Base-by-base conservation (phyloP, 2,797 vertebrate species). In the Falco peregrinus region DNA sequence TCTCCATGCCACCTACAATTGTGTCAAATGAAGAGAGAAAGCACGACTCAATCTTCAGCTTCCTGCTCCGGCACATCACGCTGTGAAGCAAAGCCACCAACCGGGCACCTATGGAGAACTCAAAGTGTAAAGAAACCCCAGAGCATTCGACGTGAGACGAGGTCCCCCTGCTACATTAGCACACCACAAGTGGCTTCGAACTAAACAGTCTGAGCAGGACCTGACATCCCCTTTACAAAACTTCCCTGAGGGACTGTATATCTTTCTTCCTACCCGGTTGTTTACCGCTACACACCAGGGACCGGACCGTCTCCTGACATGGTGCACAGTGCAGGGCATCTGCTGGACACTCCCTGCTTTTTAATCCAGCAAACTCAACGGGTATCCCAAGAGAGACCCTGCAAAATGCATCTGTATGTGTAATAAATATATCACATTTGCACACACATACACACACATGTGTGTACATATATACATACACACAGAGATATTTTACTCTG, bases 11-110 rank as follows among this genome's bases (percentile, higher is more conserved):
- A 80, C 75, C 89, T 90, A 75, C 75, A 74, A 69, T 1, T 67
- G 79, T 91, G 89, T 93, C 73, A 92, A 92, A 93, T 45, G 41
- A 93, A 87, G 76, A 91, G 33, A 91, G 84, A 96, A 91, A 91
- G 81, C 81, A 45, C 9, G 10, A 74, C 74, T 90, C 70, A 70
- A 35, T 92, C 79, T 88, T 82, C 76, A 79, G 73, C 59, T 78
- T 90, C 76, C 83, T 84, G 67, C 76, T 96, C 65, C 63, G 13
- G 79, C 21, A 64, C 11, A 0, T 43, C 90, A 85, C 0, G 26
- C 96, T 96, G 95, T 69, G 92, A 85, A 68, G 76, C 79, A 56
- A 78, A 91, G 70, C 76, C 95, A 87, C 92, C 94, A 94, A 54
- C 95, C 0, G 3, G 79, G 90, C 5, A 1, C 76, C 80, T 51